A percentile compares a stretch with the other conserved stretches of the same genome.
phyloP scores from a whole-genome alignment of 2,113 vertebrate species.

The Oxygymnocypris stewartii region DNA sequence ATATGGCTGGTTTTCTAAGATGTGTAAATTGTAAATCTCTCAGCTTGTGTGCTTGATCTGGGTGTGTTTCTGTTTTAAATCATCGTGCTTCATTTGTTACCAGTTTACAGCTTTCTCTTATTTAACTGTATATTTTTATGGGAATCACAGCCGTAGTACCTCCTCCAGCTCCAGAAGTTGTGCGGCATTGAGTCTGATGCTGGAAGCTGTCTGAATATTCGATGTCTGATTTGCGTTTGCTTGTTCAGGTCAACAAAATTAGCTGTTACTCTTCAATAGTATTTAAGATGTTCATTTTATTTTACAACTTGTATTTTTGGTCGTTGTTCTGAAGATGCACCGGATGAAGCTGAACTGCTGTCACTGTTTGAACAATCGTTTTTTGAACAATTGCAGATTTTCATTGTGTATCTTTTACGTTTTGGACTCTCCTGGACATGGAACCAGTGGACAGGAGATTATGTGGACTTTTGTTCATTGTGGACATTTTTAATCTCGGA shows the following conservation, averaged over 20 bases:
- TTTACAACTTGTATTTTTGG: not conserved
- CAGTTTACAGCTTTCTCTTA: not conserved
- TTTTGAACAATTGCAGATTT: not conserved
- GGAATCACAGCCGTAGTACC: constrained; percentile 1
- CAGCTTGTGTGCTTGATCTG: not conserved
- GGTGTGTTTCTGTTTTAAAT: not conserved
- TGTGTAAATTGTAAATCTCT: constrained; percentile 8
- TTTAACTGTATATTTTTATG: not conserved
- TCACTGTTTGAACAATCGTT: constrained; percentile 2
- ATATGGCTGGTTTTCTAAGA: constrained; percentile 8
- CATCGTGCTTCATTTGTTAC: not conserved
- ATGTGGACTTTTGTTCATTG: no score
- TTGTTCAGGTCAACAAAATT: constrained; percentile 10
- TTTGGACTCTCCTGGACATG: not conserved
- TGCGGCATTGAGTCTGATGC: not conserved
- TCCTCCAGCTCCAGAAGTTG: constrained; percentile 19
- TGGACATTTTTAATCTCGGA: not conserved
- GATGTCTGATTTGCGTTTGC: not conserved
- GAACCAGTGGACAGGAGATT: constrained; percentile 10
- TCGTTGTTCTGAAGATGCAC: constrained; percentile 6
- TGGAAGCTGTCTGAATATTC: constrained; percentile 13
- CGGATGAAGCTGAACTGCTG: constrained; percentile 28
- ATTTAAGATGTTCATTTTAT: constrained; percentile 23
- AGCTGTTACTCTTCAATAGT: constrained; percentile 41
- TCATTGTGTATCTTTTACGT: not conserved